Base-by-base conservation (phyloP, 2,888 invertebrate species). In the Leucoma salicis region DNA sequence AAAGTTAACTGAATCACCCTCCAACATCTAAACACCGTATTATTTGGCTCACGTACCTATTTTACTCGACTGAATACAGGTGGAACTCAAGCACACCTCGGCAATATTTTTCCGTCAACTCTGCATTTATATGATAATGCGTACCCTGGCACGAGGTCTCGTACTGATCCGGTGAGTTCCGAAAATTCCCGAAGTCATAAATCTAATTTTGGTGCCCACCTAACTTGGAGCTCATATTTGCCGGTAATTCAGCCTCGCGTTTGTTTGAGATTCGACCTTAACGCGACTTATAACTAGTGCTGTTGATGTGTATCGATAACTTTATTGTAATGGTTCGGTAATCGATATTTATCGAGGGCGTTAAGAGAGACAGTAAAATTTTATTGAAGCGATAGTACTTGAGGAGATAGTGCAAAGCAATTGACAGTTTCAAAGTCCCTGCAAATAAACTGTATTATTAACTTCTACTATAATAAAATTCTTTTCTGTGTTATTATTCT, bases 91-190 rank as follows among this genome's bases (percentile, higher is more conserved):
- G 56, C 62, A 63, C 66, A 66, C 60, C 68, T 71, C 53, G 64
- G 76, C 78, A 78, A 86, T 87, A 88, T 87, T 84, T 87, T 80
- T 74, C 74, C 83, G 82, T 82, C 84, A 80, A 79, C 71, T 69
- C 66, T 65, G 66, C 76, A 78, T 80, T 78, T 80, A 76, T 80
- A 79, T 78, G 79, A 74, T 77, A 79, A 86, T 85, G 74, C 62
- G 59, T 42, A 62, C 55, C 62, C 64, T 63, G 65, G 66, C 65
- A 63, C 65, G 65, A 70, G 70, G 69, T 74, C 69, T 75, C 78
- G 74, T 75, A 82, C 79, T 80, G 82, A 84, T 85, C 81, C 74
- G 79, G 78, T 76, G 81, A 81, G 77, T 82, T 79, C 82, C 78
- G 78, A 82, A 84, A 83, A 84, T 83, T 78, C 78, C 77, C 76